These are phyloP conservation scores for Simalia tracyae DNA, from an alignment of 2,797 vertebrate genomes.

Conservation along the genomic window DNA sequence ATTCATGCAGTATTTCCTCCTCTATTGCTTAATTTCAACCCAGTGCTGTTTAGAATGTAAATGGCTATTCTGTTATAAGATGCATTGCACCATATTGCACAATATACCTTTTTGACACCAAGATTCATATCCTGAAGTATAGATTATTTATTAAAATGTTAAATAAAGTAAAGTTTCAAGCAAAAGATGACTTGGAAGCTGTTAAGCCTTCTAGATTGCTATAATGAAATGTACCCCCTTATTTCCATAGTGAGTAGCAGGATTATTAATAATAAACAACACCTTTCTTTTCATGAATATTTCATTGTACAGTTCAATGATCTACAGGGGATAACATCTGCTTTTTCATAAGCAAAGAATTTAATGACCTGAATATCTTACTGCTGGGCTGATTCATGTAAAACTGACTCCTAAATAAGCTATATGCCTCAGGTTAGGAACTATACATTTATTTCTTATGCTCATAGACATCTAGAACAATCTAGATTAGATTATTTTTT, in stretches of 20 bases:
- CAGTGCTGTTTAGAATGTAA: not conserved
- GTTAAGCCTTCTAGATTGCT: not conserved
- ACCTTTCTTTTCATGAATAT: not conserved
- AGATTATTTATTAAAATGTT: constrained; percentile 13
- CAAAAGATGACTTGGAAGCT: constrained; percentile 24
- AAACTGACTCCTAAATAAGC: not conserved
- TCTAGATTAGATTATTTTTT: not conserved
- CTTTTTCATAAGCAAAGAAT: constrained; percentile 33
- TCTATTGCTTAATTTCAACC: not conserved
- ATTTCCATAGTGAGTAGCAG: constrained; percentile 31
- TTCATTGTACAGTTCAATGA: constrained; percentile 24
- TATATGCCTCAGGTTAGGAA: constrained; percentile 6
- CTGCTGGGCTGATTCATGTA: constrained; percentile 22
- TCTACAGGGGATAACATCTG: constrained; percentile 35
- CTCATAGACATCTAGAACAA: not conserved
- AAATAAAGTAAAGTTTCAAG: not conserved
- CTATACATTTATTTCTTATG: not conserved
- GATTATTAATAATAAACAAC: constrained; percentile 27
- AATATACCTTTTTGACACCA: not conserved
- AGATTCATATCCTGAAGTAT: not conserved
- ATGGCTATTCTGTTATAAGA: constrained; percentile 16
- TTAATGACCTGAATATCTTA: constrained; percentile 43
- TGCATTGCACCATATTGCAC: not conserved
- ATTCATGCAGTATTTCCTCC: not conserved
- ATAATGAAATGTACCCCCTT: constrained; percentile 32